A percentile compares a stretch with the other conserved stretches of the same genome.
Conservation (phyloP, 1,140 invertebrate species). For the Bombus confusus region DNA sequence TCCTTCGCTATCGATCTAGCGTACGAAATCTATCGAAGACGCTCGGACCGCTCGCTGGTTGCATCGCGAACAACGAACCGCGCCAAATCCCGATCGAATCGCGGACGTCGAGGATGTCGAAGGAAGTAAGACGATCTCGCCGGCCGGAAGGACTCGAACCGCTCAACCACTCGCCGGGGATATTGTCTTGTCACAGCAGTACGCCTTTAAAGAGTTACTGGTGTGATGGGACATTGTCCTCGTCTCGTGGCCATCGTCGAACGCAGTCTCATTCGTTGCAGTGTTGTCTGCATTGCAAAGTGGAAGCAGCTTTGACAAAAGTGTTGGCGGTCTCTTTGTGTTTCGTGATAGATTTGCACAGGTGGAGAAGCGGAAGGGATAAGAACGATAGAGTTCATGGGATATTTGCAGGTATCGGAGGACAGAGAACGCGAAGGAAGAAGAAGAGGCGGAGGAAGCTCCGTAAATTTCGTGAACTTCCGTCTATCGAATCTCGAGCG, state of each 20-base stretch:
- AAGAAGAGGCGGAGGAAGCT: no score
- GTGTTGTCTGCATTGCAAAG: background rate
- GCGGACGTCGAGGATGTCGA: no score
- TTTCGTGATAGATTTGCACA: background rate
- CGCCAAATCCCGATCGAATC: no score
- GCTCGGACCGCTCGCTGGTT: no score
- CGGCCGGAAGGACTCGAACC: no score
- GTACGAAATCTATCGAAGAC: no score
- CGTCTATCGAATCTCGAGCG: background rate
- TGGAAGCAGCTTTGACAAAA: background rate
- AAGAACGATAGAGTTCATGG: background rate
- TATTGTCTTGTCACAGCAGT: conserved; percentile 98
- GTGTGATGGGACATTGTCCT: conserved; percentile 93
- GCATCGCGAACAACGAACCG: no score
- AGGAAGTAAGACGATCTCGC: no score
- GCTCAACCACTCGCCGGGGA: conserved; percentile 83
- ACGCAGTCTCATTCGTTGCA: background rate
- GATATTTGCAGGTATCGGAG: background rate
- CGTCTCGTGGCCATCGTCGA: conserved; percentile 73
- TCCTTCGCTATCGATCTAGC: no score
- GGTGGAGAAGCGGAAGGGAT: background rate
- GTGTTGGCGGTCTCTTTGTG: background rate
- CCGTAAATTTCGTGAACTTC: background rate
- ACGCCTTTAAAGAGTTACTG: conserved; percentile 89
- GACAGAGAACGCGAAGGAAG: background rate